Evolutionary conservation across 2,888 invertebrate species (phyloP).

Genomic region (Platycheirus albimanus): DNA sequence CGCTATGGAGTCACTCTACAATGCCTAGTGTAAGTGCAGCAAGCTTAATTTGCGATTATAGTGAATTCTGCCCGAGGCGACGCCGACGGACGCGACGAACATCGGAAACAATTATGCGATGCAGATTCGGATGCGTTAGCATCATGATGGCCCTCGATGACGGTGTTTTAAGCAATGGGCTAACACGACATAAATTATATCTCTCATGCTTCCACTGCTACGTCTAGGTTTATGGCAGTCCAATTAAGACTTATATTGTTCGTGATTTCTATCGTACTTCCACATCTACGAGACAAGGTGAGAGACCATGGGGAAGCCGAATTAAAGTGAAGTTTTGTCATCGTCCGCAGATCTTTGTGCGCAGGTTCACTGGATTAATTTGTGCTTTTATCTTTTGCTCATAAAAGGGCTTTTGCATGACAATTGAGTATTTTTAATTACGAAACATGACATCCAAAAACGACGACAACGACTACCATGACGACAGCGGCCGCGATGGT

Average conservation of each 20-base stretch:
- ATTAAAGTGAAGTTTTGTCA: conserved; percentile 46
- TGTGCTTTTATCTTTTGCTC: conserved; percentile 48
- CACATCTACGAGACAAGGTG: conserved; percentile 7
- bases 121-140: conserved; percentile 63
- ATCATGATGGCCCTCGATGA: background rate
- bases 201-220: conserved; percentile 2
- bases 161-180: conserved; percentile 15
- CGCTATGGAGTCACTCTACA: background rate
- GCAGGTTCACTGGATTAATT: conserved; percentile 36
- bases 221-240: conserved; percentile 24
- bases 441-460: conserved; percentile 28
- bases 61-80: background rate
- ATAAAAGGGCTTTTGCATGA: conserved; percentile 57
- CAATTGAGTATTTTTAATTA: conserved; percentile 46
- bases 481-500: too few species aligned
- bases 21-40: conserved; percentile 12
- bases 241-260: conserved; percentile 67
- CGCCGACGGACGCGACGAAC: conserved; percentile 37
- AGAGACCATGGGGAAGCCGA: conserved; percentile 13
- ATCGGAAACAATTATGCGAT: conserved; percentile 63
- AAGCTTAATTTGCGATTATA: conserved; percentile 1
- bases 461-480: background rate
- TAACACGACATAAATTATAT: conserved; percentile 61
- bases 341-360: conserved; percentile 5
- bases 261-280: conserved; percentile 51